Base-by-base conservation (phyloP, 2,797 vertebrate genomes). In the Sylvilagus floridanus region DNA sequence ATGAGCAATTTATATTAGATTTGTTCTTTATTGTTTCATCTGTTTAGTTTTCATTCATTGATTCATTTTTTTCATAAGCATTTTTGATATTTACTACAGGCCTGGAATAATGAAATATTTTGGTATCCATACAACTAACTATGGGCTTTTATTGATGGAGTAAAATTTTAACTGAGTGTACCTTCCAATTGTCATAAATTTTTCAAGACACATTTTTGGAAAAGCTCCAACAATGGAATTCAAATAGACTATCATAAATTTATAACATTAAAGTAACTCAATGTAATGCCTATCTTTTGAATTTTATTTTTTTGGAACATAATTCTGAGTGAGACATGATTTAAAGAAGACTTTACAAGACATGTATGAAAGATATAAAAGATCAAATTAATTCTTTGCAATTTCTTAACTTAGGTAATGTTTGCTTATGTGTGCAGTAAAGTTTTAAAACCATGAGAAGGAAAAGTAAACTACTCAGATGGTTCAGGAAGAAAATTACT, bases 281-380 rank as follows among this genome's bases (percentile, higher is more conserved):
- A 17, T 68, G 93, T 78, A 57, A 79, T 84, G 72, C 84, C 91
- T 92, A 73, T 32, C 72, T 10, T 65, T 92, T 54, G 37, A 66
- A 69, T 87, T 9, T n/a, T 84, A 22, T 28, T 60, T 83, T 76
- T 73, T 75, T 77, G n/a, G 21, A 82, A 84, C 14, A 77, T 52
- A 84, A 87, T 94, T 93, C 63, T 82, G n/a, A 95, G 77, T 71
- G 35, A 89, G 21, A 4, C 30, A 60, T 68, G 17, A 90, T 78
- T 93, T 79, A 75, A 93, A 93, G 50, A 96, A 89, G 21, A 35
- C 11, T 88, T 90, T 78, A 69, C 5, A 91, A 84, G 42, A 42
- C 65, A 50, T 13, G 17, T 35, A 12, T 30, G 4, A 90, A 84
- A 81, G 22, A 91, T 32, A 4, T 22, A 26, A 77, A 83, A 76